phyloP scores from a whole-genome alignment of 2,113 vertebrate genomes.

The Psephotus haematonotus region DNA sequence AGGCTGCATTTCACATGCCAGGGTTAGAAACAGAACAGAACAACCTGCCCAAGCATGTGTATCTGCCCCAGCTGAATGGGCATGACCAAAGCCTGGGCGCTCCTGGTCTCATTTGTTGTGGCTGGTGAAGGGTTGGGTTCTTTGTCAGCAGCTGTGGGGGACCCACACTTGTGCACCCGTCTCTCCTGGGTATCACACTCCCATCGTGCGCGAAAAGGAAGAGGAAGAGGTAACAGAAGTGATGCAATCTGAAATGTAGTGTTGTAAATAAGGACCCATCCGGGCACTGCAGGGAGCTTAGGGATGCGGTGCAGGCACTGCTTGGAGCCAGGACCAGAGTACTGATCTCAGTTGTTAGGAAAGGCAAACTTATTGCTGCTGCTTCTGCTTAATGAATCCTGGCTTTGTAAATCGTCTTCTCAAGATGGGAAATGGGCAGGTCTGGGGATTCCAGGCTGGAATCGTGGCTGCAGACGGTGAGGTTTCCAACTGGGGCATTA shows the following conservation, averaged over 20 bases:
- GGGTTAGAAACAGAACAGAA: neutral
- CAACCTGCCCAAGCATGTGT: fast-evolving
- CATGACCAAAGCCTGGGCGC: fast-evolving
- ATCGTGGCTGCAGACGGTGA: neutral
- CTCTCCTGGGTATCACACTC: neutral
- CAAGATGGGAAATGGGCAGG: neutral
- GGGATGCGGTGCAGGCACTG: neutral
- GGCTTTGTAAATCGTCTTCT: neutral
- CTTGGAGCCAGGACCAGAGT: neutral
- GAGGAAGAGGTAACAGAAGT: neutral
- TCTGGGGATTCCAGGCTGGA: neutral
- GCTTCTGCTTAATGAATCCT: neutral
- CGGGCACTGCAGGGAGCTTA: neutral
- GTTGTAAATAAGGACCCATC: neutral
- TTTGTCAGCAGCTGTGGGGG: neutral
- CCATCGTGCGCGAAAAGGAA: neutral
- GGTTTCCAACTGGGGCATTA: neutral
- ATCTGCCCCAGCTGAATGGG: neutral
- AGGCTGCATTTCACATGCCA: neutral
- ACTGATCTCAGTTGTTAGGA: neutral
- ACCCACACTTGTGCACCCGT: neutral
- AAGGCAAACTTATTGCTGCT: neutral
- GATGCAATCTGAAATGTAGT: neutral
- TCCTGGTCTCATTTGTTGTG: neutral
- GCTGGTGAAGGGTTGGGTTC: neutral